Conservation (phyloP, 2,113 vertebrate genomes). For the Tragulus kanchil region DNA sequence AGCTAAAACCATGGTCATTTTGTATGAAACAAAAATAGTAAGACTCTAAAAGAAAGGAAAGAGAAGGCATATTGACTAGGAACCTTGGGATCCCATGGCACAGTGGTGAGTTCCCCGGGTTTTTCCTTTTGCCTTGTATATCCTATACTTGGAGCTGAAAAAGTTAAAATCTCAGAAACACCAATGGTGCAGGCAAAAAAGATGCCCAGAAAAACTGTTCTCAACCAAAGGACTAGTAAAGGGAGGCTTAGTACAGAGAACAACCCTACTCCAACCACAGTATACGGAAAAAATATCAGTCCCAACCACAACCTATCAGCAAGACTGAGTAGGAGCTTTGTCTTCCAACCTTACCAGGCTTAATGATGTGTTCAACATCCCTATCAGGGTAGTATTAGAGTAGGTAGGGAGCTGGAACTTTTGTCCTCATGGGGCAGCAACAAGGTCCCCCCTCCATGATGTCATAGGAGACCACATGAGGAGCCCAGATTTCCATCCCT, state of each 20-base stretch:
- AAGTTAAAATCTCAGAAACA: conserved; percentile 25
- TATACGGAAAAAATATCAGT: background rate
- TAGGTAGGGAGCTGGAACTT: background rate
- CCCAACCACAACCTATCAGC: background rate
- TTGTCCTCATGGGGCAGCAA: background rate
- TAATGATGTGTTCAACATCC: background rate
- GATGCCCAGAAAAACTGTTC: background rate
- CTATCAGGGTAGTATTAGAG: background rate
- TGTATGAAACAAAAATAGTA: conserved; percentile 10
- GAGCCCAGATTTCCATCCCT: background rate
- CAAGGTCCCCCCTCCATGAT: background rate
- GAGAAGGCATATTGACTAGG: background rate
- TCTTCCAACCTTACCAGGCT: background rate
- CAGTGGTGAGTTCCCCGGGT: background rate
- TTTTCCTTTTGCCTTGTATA: background rate
- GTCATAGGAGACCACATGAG: background rate
- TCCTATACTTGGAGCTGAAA: background rate
- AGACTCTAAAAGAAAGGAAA: background rate
- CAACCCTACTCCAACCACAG: background rate
- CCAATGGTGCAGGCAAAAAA: background rate
- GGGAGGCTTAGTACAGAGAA: background rate
- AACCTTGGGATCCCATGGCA: background rate
- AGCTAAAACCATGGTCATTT: background rate
- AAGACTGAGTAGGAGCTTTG: background rate
- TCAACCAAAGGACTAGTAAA: background rate